Evolutionary conservation across 23 tunicate genomes (phyloP).

Genomic region (Pegea sp.): DNA sequence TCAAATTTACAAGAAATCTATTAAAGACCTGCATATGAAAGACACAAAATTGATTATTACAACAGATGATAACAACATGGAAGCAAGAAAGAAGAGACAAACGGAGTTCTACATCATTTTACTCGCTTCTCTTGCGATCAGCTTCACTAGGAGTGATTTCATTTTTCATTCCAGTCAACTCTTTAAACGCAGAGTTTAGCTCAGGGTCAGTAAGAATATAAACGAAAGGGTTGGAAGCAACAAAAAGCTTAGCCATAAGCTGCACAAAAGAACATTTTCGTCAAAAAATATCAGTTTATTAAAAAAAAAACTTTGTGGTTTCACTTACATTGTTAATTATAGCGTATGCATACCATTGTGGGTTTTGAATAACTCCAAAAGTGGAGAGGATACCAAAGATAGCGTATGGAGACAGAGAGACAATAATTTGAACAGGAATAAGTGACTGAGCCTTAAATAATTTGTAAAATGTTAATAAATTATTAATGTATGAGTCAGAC

Average conservation of each 20-base stretch:
- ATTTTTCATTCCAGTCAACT: neutral
- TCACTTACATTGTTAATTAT: constrained; percentile 66
- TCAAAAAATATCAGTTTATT: neutral
- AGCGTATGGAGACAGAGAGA: constrained; percentile 58
- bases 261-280: constrained; percentile 1
- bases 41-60: no score
- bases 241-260: constrained; percentile 55
- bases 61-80: no score
- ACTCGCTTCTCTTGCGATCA: no score
- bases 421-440: constrained; percentile 40
- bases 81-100: no score
- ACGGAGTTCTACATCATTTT: no score
- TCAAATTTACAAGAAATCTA: no score
- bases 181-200: constrained; percentile 3
- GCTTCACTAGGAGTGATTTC: no score
- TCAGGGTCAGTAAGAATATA: constrained; percentile 48
- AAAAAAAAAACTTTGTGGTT: neutral
- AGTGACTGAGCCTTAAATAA: constrained; percentile 12
- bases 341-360: constrained; percentile 7
- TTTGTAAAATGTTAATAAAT: neutral
- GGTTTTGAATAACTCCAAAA: constrained; percentile 9
- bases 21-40: no score
- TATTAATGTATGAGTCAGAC: no score
- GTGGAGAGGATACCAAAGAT: constrained; percentile 18
- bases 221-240: constrained; percentile 64